Evolutionary conservation across 1,140 invertebrate species (phyloP).

Genomic region (Ostrea edulis): DNA sequence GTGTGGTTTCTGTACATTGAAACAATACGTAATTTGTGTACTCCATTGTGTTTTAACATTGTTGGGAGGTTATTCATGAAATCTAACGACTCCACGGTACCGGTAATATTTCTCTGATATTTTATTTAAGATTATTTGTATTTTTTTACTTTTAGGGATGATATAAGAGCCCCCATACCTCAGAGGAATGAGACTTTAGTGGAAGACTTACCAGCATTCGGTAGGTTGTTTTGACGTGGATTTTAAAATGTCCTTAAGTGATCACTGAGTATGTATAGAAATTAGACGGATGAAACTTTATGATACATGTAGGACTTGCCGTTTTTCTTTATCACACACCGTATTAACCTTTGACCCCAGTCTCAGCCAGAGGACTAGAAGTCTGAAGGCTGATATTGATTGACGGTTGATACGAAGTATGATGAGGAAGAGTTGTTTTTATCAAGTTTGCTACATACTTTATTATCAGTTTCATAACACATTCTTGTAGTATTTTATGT

Average conservation of each 20-base stretch:
- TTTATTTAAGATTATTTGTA: not conserved
- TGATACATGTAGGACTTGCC: too few species aligned
- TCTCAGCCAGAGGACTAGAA: not conserved
- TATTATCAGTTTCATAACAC: too few species aligned
- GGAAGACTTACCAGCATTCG: conserved; percentile 76
- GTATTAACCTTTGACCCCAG: not conserved
- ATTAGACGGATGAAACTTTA: too few species aligned
- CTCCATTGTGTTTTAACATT: too few species aligned
- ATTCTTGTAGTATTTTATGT: too few species aligned
- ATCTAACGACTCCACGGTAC: too few species aligned
- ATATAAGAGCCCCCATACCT: conserved; percentile 85
- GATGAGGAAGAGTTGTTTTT: not conserved
- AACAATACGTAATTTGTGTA: too few species aligned
- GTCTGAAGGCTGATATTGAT: not conserved
- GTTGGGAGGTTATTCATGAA: too few species aligned
- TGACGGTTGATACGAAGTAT: not conserved
- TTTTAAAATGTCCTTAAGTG: too few species aligned
- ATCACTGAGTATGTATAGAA: too few species aligned
- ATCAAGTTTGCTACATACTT: not conserved
- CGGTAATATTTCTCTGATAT: not conserved
- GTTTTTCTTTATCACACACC: not conserved
- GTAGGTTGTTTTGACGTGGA: conserved; percentile 39
- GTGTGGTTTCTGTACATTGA: too few species aligned
- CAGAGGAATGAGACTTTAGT: conserved; percentile 84
- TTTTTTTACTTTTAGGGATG: conserved; percentile 64